Evolutionary conservation across 2,888 invertebrate genomes (phyloP), one percentile per base, ranked within the genome.

Genomic region (Halictus ligatus): DNA sequence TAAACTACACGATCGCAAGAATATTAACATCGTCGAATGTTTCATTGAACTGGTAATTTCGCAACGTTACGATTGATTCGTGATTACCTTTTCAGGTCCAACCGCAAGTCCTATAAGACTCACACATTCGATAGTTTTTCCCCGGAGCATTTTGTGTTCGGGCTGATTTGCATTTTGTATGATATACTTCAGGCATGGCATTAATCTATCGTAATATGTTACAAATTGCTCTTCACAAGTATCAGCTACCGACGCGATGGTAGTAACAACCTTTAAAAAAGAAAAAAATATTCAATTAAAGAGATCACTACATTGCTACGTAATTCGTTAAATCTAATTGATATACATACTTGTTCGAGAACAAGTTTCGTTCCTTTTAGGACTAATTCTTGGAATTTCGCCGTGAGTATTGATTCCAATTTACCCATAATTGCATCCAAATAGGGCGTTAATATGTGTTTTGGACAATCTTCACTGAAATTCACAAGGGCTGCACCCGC

Each of bases 391-490:
- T 98, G 98, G 95, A 99, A 98, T 95, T 99, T 99, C 43, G 98
- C 97, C 80, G 97, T 98, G 69, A 99, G 96, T 89, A 99, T 98
- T 1, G 96, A 96, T 95, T 99, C 98, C 85, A 99, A 96, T 95
- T 99, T 99, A 80, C 96, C 96, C 97, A 99, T 99, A 90, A 99
- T 97, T 40, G 97, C 97, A 92, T 99, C 98, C 87, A 99, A 96
- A 95, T 99, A 99, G 88, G 97, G 97, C 15, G 97, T 97, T 87
- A 99, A 96, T 91, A 99, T 98, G 92, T 97, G 97, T 95, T 99
- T 99, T 0, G 99, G 99, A 95, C 99, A 99, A 95, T 99, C 99
- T 96, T 99, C 99, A 93, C 99, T 99, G 96, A 99, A 99, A 96
- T 99, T 99, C 1, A 99, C 99, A 88, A 99, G 96, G 75, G 99